Percentiles rank a stretch among this genome's conserved stretches.
These are phyloP conservation scores for Apodemus agrarius DNA, from an alignment of 2,797 vertebrate species.

Conservation along the genomic window DNA sequence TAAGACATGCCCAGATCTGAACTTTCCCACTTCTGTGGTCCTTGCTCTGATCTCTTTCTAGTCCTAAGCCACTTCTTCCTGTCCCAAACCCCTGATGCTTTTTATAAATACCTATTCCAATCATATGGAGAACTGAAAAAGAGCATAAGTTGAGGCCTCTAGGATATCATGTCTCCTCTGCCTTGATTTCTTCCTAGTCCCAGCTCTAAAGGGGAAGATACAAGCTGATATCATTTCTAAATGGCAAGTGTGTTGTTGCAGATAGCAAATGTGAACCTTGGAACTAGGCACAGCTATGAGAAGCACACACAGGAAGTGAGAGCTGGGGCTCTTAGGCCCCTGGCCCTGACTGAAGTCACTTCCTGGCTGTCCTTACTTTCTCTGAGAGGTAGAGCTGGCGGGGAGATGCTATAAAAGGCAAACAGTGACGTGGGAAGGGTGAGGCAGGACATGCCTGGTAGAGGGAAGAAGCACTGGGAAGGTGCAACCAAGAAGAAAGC, in stretches of 20 bases:
- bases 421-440: not conserved
- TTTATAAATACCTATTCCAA: not conserved
- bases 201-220: not conserved
- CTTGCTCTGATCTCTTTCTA: not conserved
- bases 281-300: not conserved
- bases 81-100: not conserved
- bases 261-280: not conserved
- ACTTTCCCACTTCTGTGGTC: not conserved
- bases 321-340: too few relatives aligned
- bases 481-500: not conserved
- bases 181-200: not conserved
- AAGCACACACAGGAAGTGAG: not conserved
- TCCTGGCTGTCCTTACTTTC: not conserved
- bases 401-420: not conserved
- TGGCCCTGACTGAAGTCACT: not conserved
- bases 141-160: not conserved
- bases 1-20: not conserved
- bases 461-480: not conserved
- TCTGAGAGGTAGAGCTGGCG: not conserved
- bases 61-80: not conserved
- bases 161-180: not conserved
- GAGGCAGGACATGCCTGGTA: not conserved
- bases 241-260: not conserved
- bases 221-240: not conserved
- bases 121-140: not conserved